A percentile compares a stretch with the other conserved stretches of the same genome.
Evolutionary conservation across 2,113 vertebrate genomes (phyloP).

Genomic region (Saiga tatarica): DNA sequence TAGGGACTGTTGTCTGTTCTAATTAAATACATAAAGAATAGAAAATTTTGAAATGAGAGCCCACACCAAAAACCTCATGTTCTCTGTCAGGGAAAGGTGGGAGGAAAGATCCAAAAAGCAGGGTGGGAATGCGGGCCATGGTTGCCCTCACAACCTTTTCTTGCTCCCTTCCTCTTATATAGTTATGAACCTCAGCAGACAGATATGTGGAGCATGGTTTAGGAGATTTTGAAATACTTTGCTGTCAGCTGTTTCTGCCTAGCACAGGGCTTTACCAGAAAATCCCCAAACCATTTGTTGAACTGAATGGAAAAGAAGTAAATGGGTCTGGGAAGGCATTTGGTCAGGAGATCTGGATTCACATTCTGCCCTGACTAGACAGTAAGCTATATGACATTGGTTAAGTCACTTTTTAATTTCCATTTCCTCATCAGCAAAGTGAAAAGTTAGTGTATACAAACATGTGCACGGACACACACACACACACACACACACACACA

Average conservation of each 20-base stretch:
- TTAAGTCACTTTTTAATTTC: constrained; percentile 37
- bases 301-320: background rate
- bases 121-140: background rate
- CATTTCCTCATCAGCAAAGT: constrained; percentile 24
- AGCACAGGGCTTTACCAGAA: background rate
- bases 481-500: no score
- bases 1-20: background rate
- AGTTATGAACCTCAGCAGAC: background rate
- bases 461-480: background rate
- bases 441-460: background rate
- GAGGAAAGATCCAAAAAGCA: background rate
- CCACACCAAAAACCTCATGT: background rate
- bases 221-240: constrained; percentile 17
- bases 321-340: background rate
- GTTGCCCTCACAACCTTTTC: background rate
- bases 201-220: background rate
- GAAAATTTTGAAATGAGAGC: constrained; percentile 16
- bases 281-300: background rate
- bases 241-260: background rate
- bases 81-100: background rate
- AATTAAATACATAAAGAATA: constrained; percentile 27
- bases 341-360: background rate
- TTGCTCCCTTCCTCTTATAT: background rate
- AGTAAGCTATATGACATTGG: background rate
- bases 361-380: background rate